Percentiles rank a stretch among this genome's conserved stretches.
phyloP scores from a whole-genome alignment of 2,797 vertebrate genomes.

The Staurois parvus region DNA sequence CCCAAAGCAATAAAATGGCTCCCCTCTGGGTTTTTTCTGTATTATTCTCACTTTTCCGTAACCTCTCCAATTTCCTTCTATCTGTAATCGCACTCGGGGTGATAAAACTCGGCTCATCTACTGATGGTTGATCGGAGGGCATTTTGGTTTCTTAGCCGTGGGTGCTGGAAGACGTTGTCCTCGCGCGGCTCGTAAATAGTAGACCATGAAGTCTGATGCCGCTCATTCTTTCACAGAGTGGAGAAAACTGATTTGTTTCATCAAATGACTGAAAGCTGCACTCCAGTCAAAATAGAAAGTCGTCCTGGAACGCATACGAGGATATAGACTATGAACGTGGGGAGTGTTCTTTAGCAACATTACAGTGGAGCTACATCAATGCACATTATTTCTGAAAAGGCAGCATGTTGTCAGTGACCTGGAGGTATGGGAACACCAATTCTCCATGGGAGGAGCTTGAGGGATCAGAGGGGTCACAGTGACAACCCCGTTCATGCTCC shows the following conservation, averaged over 20 bases:
- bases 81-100: conserved; percentile 3
- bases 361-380: too few relatives aligned
- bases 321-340: too few relatives aligned
- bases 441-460: too few relatives aligned
- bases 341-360: too few relatives aligned
- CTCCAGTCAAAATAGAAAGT: too few relatives aligned
- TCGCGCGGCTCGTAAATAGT: conserved; percentile 15
- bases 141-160: conserved; percentile 15
- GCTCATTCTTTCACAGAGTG: not conserved
- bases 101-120: not conserved
- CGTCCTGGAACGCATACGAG: too few relatives aligned
- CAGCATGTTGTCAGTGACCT: too few relatives aligned
- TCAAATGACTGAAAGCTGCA: too few relatives aligned
- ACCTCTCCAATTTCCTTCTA: conserved; percentile 4
- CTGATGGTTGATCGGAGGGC: conserved; percentile 10
- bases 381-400: too few relatives aligned
- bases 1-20: not conserved
- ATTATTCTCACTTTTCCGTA: not conserved
- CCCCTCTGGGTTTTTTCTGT: not conserved
- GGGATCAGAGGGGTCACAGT: too few relatives aligned
- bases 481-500: too few relatives aligned
- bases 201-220: not conserved
- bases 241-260: not conserved
- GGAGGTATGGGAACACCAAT: too few relatives aligned
- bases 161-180: conserved; percentile 22